Percentiles rank a stretch among this genome's conserved stretches.
These are phyloP conservation scores for Andricus grossulariae DNA, from an alignment of 1,140 invertebrate species.

Conservation along the genomic window DNA sequence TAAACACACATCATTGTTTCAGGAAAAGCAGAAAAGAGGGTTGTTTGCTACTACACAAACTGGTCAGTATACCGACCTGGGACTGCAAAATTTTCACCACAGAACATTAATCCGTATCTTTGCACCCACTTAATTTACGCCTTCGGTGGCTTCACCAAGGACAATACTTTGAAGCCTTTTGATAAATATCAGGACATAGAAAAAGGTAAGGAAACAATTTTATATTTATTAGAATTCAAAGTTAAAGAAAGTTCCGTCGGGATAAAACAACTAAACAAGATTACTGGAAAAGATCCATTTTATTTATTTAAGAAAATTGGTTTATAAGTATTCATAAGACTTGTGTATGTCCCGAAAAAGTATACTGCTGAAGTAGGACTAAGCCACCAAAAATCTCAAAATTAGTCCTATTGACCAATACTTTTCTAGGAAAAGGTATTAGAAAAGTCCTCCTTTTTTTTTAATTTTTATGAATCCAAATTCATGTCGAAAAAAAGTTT, in stretches of 20 bases:
- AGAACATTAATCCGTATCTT: slow-evolving; percentile 96
- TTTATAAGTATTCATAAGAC: too few relatives aligned
- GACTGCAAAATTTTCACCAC: slow-evolving; percentile 92
- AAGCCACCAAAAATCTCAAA: too few relatives aligned
- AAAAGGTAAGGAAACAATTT: slow-evolving; percentile 82
- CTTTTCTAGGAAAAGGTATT: too few relatives aligned
- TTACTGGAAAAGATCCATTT: too few relatives aligned
- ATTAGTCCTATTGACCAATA: too few relatives aligned
- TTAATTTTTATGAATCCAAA: too few relatives aligned
- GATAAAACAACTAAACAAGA: too few relatives aligned
- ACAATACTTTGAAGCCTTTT: slow-evolving; percentile 92
- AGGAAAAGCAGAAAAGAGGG: slow-evolving; percentile 79
- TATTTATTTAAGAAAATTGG: too few relatives aligned
- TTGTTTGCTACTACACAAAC: slow-evolving; percentile 96
- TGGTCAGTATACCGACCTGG: slow-evolving; percentile 94
- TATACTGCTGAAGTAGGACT: too few relatives aligned
- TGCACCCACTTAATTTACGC: slow-evolving; percentile 97
- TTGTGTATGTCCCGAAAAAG: too few relatives aligned
- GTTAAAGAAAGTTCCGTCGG: neutral
- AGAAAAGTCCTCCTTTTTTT: too few relatives aligned
- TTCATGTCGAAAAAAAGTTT: too few relatives aligned
- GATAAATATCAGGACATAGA: slow-evolving; percentile 97
- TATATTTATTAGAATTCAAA: neutral
- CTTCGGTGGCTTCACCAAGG: slow-evolving; percentile 94
- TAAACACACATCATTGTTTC: slow-evolving; percentile 42